These are phyloP conservation scores for Clarias fuscus DNA, from an alignment of 2,797 vertebrate species.

Conservation along the genomic window DNA sequence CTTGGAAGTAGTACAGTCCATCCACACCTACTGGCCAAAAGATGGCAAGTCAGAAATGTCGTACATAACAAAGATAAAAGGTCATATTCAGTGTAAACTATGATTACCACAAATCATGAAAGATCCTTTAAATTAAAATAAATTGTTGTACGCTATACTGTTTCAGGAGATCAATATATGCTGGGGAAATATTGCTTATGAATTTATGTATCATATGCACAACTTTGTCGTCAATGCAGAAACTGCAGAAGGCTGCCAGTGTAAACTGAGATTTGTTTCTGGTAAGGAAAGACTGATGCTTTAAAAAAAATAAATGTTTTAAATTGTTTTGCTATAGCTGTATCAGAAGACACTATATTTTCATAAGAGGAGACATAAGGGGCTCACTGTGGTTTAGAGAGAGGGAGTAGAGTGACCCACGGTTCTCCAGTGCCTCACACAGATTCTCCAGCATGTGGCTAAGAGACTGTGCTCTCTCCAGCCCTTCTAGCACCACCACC, in stretches of 20 bases:
- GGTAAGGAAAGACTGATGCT: not conserved
- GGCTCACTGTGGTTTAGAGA: conserved; percentile 65
- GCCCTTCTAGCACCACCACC: conserved; percentile 85
- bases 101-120: not conserved
- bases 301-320: not conserved
- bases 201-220: not conserved
- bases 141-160: not conserved
- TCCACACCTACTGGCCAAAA: conserved; percentile 71
- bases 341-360: not conserved
- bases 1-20: conserved; percentile 83
- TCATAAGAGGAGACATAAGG: not conserved
- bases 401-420: conserved; percentile 76
- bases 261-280: not conserved
- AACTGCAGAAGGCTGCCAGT: not conserved
- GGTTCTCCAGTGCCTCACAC: conserved; percentile 86
- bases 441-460: conserved; percentile 89
- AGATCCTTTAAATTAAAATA: not conserved
- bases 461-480: conserved; percentile 84
- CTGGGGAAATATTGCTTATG: not conserved
- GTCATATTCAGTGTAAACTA: not conserved
- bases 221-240: not conserved
- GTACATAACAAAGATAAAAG: not conserved
- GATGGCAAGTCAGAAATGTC: not conserved
- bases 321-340: not conserved
- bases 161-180: not conserved